Conservation (phyloP, 1,140 invertebrate genomes). For the Drosophila baimaii region DNA sequence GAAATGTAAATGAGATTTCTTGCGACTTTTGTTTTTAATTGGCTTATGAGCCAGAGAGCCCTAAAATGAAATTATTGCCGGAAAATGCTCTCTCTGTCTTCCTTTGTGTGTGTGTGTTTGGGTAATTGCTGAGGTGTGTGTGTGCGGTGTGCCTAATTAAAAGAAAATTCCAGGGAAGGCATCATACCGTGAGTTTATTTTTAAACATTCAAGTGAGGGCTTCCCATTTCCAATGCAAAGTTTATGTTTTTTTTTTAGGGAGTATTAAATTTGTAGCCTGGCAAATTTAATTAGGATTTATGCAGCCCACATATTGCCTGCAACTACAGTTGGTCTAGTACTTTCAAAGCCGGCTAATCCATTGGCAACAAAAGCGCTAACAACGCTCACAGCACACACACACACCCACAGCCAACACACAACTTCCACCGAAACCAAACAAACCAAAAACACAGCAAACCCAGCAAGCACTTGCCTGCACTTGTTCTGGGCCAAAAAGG, state of each 20-base stretch:
- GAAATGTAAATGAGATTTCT: conserved; percentile 40
- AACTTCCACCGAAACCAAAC: conserved; percentile 34
- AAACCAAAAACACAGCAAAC: conserved; percentile 35
- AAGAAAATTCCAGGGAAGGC: conserved; percentile 9
- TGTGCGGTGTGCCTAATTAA: conserved; percentile 30
- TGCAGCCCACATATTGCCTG: conserved; percentile 26
- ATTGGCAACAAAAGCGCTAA: conserved; percentile 44
- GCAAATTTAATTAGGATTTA: conserved; percentile 41
- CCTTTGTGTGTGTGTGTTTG: neutral
- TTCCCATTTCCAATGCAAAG: neutral
- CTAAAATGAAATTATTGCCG: conserved; percentile 41
- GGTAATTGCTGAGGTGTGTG: conserved; percentile 39
- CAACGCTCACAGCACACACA: conserved; percentile 15
- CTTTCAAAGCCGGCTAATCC: conserved; percentile 44
- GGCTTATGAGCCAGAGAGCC: conserved; percentile 46
- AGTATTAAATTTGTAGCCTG: conserved; percentile 10
- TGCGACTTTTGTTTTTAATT: conserved; percentile 44
- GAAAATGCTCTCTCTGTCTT: neutral
- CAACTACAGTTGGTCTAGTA: conserved; percentile 31
- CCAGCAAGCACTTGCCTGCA: conserved; percentile 51
- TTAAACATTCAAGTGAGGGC: neutral
- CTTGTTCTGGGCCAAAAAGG: conserved; percentile 41
- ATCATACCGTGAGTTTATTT: neutral
- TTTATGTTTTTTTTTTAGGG: neutral
- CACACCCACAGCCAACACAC: conserved; percentile 4